Base-by-base conservation (phyloP, 2,888 invertebrate species). In the Yponomeuta malinellus region DNA sequence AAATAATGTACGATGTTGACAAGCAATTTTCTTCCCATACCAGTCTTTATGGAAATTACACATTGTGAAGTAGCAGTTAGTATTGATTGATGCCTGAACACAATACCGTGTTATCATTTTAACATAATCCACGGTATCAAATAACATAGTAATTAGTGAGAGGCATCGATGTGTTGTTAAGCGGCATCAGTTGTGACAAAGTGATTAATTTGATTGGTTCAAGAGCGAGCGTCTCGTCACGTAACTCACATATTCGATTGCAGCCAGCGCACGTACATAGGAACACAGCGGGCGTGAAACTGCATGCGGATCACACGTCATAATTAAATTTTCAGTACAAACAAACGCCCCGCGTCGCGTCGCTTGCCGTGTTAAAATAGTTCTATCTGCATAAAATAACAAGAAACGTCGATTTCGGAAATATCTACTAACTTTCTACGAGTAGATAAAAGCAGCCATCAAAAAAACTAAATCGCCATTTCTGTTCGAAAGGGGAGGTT, bases 51-150 rank as follows among this genome's bases (percentile, higher is more conserved):
- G 52, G 15, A 59, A 59, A 59, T 59, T 59, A 59, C 52, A 59
- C 15, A 59, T 12, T 12, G 3, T 59, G 52, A 59, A 59, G 52
- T 59, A 59, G 52, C 12, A 59, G 52, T 59, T 59, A 15, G 15
- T 59, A 59, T 59, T 59, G 52, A 59, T 59, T 59, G 52, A 59
- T 15, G 52, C 52, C 52, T 59, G 52, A 59, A 59, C 52, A 59
- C 52, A 12, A 43, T 15, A 59, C 15, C 52, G 15, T 59, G 52
- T 15, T 59, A 59, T 59, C 12, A 59, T 59, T 59, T 59, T 12
- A 59, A 15, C 52, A 59, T 1, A 8, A 59, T 59, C 15, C 15
- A 15, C 12, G 15, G 52, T 59, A 59, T 59, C 52, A 59, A 59
- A 15, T 59, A 59, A 59, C 52, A 15, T 15, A 59, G 52, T 59